Percentiles rank a stretch among this genome's conserved stretches.
Evolutionary conservation across 2,113 vertebrate genomes (phyloP).

Genomic region (Oncorhynchus kisutch): DNA sequence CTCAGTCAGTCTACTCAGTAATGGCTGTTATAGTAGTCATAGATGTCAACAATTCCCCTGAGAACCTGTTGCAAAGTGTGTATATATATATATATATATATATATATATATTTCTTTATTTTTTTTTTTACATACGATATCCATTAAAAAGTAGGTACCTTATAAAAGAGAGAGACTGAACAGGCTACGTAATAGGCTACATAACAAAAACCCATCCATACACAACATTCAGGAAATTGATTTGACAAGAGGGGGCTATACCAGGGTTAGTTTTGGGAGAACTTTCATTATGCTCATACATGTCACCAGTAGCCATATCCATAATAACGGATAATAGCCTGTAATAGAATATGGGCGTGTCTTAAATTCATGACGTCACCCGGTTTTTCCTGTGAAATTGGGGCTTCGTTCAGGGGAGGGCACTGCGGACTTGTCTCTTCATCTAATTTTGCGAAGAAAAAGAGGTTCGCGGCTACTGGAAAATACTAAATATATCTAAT

Average conservation of each 20-base stretch:
- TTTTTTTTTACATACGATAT: too few species aligned
- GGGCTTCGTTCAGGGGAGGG: not conserved
- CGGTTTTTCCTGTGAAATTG: not conserved
- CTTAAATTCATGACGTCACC: slow-evolving; percentile 24
- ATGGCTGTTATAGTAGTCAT: not conserved
- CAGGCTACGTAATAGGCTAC: too few species aligned
- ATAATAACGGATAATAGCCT: not conserved
- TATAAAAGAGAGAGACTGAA: too few species aligned
- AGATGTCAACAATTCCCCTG: not conserved
- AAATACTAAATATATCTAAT: too few species aligned
- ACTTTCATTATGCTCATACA: not conserved
- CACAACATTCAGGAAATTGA: not conserved
- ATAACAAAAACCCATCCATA: not conserved
- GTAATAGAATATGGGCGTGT: not conserved
- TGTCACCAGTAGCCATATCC: not conserved
- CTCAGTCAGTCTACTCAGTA: not conserved
- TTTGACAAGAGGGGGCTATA: not conserved
- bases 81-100: too few species aligned
- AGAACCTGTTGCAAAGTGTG: not conserved
- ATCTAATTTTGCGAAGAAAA: not conserved
- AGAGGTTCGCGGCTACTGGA: not conserved
- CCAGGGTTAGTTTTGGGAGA: not conserved
- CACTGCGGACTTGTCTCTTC: slow-evolving; percentile 3
- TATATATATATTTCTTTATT: too few species aligned
- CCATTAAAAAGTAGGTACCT: too few species aligned